phyloP scores from a whole-genome alignment of 2,113 vertebrate genomes.

The Theropithecus gelada region DNA sequence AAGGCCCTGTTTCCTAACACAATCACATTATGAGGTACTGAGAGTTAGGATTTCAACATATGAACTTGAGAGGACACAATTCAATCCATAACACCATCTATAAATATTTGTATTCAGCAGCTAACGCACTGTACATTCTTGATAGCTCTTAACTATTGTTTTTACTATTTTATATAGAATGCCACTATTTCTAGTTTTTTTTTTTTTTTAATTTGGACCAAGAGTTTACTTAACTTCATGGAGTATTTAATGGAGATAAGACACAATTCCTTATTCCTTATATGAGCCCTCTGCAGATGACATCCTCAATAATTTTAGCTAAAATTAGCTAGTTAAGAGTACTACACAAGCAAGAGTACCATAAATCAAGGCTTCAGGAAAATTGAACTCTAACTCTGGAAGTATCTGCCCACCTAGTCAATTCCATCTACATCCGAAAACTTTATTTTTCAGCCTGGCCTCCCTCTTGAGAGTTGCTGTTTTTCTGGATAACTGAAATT shows the following conservation, averaged over 20 bases:
- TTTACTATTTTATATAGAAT: slow-evolving; percentile 24
- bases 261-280: not conserved
- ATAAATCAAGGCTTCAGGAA: not conserved
- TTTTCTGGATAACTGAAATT: not conserved
- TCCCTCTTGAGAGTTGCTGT: not conserved
- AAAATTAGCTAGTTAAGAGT: not conserved
- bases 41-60: not conserved
- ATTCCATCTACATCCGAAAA: not conserved
- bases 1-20: not conserved
- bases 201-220: not conserved
- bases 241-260: not conserved
- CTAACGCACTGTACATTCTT: not conserved
- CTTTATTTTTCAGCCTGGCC: not conserved
- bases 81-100: not conserved
- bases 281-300: not conserved
- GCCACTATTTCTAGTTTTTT: not conserved
- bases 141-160: not conserved
- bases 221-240: not conserved
- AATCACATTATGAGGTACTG: not conserved
- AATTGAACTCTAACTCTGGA: not conserved
- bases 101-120: not conserved
- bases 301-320: not conserved
- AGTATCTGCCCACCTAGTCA: not conserved
- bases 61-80: not conserved
- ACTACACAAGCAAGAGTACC: not conserved